phyloP scores from a whole-genome alignment of 2,113 vertebrate species.

The Meles meles region DNA sequence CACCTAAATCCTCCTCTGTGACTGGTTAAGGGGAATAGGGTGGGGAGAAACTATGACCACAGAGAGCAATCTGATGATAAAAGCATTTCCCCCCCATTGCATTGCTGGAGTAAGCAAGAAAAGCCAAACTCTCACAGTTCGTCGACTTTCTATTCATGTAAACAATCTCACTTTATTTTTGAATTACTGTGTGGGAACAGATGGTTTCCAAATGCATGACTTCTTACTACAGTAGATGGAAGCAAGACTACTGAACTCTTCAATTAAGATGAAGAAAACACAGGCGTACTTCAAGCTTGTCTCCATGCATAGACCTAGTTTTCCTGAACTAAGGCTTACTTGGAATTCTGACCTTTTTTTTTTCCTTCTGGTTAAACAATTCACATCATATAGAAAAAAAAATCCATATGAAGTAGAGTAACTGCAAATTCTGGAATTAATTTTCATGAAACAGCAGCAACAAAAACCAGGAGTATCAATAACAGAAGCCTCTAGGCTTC shows the following conservation, averaged over 20 bases:
- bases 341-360: not conserved
- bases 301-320: not conserved
- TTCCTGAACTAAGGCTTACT: not conserved
- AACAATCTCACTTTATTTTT: constrained; percentile 59
- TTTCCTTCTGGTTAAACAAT: not conserved
- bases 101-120: not conserved
- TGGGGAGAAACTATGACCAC: not conserved
- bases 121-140: constrained; percentile 49
- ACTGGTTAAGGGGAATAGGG: not conserved
- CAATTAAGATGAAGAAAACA: not conserved
- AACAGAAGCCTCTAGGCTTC: not conserved
- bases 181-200: constrained; percentile 58
- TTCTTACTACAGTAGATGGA: constrained; percentile 17
- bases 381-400: not conserved
- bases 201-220: constrained; percentile 56
- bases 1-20: not conserved
- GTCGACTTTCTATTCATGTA: constrained; percentile 34
- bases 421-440: not conserved
- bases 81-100: not conserved
- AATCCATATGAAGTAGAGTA: not conserved
- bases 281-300: not conserved
- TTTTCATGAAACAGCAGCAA: not conserved
- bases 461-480: not conserved
- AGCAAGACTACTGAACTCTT: not conserved
- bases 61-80: not conserved